A percentile compares a stretch with the other conserved stretches of the same genome.
Conservation (phyloP, 2,797 vertebrate species). For the Leuciscus waleckii region DNA sequence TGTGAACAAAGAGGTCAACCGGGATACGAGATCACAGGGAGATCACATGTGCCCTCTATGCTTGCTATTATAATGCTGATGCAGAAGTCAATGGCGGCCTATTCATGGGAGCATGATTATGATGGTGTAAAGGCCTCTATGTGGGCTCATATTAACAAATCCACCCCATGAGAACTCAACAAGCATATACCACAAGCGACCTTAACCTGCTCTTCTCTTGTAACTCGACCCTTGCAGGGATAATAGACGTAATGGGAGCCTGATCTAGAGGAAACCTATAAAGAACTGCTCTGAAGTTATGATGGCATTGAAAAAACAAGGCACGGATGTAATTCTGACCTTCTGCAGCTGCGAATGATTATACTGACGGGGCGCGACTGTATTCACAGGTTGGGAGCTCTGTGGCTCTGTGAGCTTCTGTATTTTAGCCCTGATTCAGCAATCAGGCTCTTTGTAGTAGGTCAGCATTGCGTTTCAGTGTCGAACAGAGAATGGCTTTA, state of each 20-base stretch:
- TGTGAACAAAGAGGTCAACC: slow-evolving; percentile 59
- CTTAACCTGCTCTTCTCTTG: slow-evolving; percentile 37
- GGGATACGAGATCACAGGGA: slow-evolving; percentile 54
- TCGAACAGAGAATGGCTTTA: slow-evolving; percentile 76
- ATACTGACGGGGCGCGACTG: background rate
- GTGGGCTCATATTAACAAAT: slow-evolving; percentile 33
- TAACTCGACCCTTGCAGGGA: slow-evolving; percentile 31
- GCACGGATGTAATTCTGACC: slow-evolving; percentile 26
- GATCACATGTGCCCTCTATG: slow-evolving; percentile 50
- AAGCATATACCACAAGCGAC: background rate
- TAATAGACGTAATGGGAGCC: slow-evolving; percentile 2
- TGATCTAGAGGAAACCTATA: slow-evolving; percentile 34
- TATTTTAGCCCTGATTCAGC: slow-evolving; percentile 82
- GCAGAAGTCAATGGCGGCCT: slow-evolving; percentile 22
- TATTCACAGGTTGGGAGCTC: slow-evolving; percentile 37
- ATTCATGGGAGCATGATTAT: slow-evolving; percentile 11
- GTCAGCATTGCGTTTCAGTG: slow-evolving; percentile 62
- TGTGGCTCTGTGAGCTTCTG: slow-evolving; percentile 62
- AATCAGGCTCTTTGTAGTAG: slow-evolving; percentile 71
- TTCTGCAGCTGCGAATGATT: slow-evolving; percentile 24
- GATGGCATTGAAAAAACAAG: slow-evolving; percentile 3
- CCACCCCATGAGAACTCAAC: slow-evolving; percentile 47
- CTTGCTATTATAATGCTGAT: slow-evolving; percentile 32
- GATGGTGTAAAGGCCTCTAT: background rate
- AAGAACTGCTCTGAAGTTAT: slow-evolving; percentile 9